Percentiles rank a stretch among this genome's conserved stretches.
Conservation (phyloP, 2,888 invertebrate species). For the Calameuta filiformis region DNA sequence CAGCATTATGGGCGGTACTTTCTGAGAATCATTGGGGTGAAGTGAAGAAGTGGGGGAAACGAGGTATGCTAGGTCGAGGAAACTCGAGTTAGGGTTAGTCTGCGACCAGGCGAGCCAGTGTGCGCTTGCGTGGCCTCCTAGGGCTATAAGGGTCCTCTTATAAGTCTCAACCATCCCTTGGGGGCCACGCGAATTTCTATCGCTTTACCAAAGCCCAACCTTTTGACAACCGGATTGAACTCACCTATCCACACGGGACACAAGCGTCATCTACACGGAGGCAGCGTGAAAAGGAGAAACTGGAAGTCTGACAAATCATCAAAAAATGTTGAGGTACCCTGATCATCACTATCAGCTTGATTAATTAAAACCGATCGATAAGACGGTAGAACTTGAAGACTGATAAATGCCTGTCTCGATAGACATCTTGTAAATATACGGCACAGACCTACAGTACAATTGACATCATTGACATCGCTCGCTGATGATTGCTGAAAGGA, state of each 20-base stretch:
- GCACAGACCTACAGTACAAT: background rate
- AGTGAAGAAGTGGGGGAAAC: constrained; percentile 20
- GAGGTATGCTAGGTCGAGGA: constrained; percentile 16
- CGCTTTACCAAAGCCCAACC: background rate
- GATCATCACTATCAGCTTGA: background rate
- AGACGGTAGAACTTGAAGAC: background rate
- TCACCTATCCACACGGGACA: constrained; percentile 16
- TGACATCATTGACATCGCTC: background rate
- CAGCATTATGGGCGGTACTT: constrained; percentile 18
- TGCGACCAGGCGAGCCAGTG: constrained; percentile 54
- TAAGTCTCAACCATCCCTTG: constrained; percentile 11
- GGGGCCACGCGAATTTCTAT: constrained; percentile 20
- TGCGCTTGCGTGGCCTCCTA: constrained; percentile 54
- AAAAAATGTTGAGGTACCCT: background rate
- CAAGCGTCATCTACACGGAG: background rate
- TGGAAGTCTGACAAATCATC: background rate
- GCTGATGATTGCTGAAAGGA: background rate
- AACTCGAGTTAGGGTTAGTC: constrained; percentile 47
- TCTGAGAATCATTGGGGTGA: constrained; percentile 12
- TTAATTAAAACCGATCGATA: background rate
- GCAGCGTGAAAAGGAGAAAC: background rate
- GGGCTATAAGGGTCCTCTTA: background rate
- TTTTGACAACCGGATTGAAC: constrained; percentile 30
- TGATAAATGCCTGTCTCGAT: background rate
- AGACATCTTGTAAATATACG: background rate